Evolutionary conservation across 2,797 vertebrate species (phyloP).

Genomic region (Hozukius guyotensis): DNA sequence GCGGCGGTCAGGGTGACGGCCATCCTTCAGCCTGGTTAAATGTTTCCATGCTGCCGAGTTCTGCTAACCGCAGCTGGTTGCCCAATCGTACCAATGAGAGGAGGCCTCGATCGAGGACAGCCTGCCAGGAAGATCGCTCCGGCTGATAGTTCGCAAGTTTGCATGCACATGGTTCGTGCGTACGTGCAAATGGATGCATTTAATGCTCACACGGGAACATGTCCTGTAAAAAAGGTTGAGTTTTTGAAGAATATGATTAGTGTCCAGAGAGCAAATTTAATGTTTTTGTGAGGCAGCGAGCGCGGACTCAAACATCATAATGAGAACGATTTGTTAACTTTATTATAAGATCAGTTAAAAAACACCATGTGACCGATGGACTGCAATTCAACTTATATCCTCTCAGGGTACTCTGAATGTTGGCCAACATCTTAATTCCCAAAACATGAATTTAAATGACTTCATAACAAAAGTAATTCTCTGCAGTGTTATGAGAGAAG

Average conservation of each 20-base stretch:
- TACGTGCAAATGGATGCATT: slow-evolving; percentile 2
- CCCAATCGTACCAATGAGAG: slow-evolving; percentile 34
- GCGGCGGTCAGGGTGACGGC: slow-evolving; percentile 65
- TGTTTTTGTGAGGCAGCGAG: slow-evolving; percentile 11
- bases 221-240: not conserved
- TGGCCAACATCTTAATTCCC: slow-evolving; percentile 38
- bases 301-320: slow-evolving; percentile 12
- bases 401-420: slow-evolving; percentile 6
- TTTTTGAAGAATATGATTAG: not conserved
- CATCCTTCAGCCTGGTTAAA: slow-evolving; percentile 64
- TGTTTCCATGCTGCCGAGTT: slow-evolving; percentile 62
- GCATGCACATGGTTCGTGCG: not conserved
- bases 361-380: not conserved
- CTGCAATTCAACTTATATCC: slow-evolving; percentile 10
- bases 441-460: slow-evolving; percentile 40
- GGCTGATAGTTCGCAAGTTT: slow-evolving; percentile 9
- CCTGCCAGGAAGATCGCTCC: slow-evolving; percentile 11
- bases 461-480: slow-evolving; percentile 19
- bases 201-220: not conserved
- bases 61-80: slow-evolving; percentile 40
- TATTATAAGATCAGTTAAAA: slow-evolving; percentile 5
- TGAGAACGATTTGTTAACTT: slow-evolving; percentile 27
- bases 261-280: not conserved
- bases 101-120: slow-evolving; percentile 53
- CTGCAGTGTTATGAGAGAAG: slow-evolving; percentile 29